Conservation (phyloP, 2,888 invertebrate species). For the Coleophora deauratella region DNA sequence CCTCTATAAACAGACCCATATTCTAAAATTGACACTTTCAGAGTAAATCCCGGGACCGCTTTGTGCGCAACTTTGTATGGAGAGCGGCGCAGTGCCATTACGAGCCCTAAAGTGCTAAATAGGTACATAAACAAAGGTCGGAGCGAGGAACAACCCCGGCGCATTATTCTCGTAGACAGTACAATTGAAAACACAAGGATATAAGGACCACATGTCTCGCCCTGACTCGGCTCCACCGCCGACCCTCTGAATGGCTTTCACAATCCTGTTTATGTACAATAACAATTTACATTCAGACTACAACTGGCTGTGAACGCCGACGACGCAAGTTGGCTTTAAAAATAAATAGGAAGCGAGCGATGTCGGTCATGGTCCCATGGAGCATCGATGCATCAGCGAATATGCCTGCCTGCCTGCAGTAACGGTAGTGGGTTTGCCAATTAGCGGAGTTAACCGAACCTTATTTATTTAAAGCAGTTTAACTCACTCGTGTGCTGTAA, state of each 20-base stretch:
- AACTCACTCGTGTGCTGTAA: too few species aligned
- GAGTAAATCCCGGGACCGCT: conserved; percentile 25
- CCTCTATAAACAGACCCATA: conserved; percentile 28
- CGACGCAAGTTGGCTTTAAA: conserved; percentile 26
- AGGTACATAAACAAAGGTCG: conserved; percentile 8
- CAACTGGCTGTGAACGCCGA: not conserved
- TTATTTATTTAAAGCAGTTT: too few species aligned
- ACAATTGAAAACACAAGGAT: conserved; percentile 5
- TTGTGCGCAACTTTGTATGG: conserved; percentile 49
- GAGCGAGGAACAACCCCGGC: not conserved
- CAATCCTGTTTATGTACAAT: conserved; percentile 2
- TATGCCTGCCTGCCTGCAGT: conserved; percentile 16
- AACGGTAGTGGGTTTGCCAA: conserved; percentile 33
- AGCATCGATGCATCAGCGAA: conserved; percentile 19
- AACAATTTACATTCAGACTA: not conserved
- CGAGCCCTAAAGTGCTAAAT: conserved; percentile 2
- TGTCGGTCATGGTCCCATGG: conserved; percentile 25
- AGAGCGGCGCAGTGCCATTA: conserved; percentile 3
- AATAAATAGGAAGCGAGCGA: conserved; percentile 26
- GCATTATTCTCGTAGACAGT: not conserved
- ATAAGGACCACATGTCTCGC: too few species aligned
- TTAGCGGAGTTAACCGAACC: conserved; percentile 19
- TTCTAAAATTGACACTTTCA: conserved; percentile 46
- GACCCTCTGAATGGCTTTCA: conserved; percentile 1
- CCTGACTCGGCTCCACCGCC: not conserved